phyloP scores from a whole-genome alignment of 1,140 invertebrate species.

The Drosophila prosaltans region DNA sequence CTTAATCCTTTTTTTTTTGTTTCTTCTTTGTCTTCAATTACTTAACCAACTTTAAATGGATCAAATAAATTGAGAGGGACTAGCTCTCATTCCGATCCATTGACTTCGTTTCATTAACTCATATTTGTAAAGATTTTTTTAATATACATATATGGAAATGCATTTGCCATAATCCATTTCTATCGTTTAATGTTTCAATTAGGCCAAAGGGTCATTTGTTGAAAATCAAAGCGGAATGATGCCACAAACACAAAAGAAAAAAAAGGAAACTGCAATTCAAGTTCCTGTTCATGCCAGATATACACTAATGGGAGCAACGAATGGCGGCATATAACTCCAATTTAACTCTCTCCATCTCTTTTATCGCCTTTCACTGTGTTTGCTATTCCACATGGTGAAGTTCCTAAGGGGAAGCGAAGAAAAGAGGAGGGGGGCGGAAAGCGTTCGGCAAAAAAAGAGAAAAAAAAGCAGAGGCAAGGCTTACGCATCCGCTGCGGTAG shows the following conservation, averaged over 20 bases:
- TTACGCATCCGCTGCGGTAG: slow-evolving; percentile 66
- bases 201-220: slow-evolving; percentile 21
- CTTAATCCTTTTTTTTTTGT: not conserved
- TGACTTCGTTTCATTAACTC: no score
- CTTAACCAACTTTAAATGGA: no score
- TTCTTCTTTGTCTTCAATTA: not conserved
- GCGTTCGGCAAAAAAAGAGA: not conserved
- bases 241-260: not conserved
- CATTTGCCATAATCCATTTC: no score
- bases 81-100: no score
- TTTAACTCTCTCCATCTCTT: no score
- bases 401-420: not conserved
- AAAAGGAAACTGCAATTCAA: slow-evolving; percentile 9
- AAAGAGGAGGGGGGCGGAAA: not conserved
- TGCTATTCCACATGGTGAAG: not conserved
- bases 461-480: slow-evolving; percentile 15
- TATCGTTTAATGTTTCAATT: slow-evolving; percentile 8
- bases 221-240: slow-evolving; percentile 5
- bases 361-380: not conserved
- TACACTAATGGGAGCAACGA: not conserved
- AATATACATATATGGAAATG: no score
- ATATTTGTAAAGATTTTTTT: no score
- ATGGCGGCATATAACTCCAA: no score
- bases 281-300: not conserved
- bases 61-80: no score